Conservation (phyloP, 2,888 invertebrate species). For the Altica lythri region DNA sequence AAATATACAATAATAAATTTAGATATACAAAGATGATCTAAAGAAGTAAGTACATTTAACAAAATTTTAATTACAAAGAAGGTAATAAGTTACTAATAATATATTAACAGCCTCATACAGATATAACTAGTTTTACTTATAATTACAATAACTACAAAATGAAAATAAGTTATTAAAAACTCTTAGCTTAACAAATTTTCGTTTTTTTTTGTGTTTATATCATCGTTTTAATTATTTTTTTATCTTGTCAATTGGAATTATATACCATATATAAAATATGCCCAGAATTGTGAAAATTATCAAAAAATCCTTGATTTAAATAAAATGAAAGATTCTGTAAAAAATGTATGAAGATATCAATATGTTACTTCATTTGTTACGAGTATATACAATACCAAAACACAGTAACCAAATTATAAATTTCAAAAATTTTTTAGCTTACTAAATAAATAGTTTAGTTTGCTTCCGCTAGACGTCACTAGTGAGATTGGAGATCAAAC, state of each 20-base stretch:
- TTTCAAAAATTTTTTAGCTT: no score
- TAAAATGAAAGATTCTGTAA: no score
- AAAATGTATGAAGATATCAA: no score
- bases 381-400: no score
- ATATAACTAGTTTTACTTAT: constrained; percentile 53
- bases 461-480: no score
- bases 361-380: no score
- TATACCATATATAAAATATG: constrained; percentile 19
- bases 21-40: constrained; percentile 40
- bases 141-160: constrained; percentile 47
- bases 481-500: no score
- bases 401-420: no score
- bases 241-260: constrained; percentile 34
- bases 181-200: constrained; percentile 39
- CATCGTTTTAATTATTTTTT: constrained; percentile 28
- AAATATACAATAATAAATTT: constrained; percentile 37
- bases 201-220: constrained; percentile 26
- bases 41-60: constrained; percentile 53
- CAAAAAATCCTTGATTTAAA: no score
- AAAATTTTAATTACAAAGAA: constrained; percentile 52
- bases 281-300: no score
- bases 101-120: constrained; percentile 56
- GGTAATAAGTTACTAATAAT: constrained; percentile 55
- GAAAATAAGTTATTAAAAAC: constrained; percentile 52
- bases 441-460: no score